phyloP scores from a whole-genome alignment of 2,888 invertebrate genomes.

The Chrysolina americana region DNA sequence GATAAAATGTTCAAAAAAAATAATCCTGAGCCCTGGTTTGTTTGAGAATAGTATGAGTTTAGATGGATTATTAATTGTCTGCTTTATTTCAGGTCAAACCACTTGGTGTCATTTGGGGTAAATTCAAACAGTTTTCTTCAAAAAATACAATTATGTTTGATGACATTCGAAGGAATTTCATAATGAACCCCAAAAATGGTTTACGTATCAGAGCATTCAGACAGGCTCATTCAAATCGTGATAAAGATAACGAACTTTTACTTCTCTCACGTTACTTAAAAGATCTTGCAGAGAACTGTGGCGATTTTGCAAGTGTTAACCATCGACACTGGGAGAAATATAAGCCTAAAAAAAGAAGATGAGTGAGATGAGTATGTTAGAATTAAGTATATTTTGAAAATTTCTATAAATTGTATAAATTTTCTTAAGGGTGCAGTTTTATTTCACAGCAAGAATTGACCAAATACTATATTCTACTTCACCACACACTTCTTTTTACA shows the following conservation, averaged over 20 bases:
- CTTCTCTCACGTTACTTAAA: conserved; percentile 86
- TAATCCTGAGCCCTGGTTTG: no score
- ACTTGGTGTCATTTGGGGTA: conserved; percentile 96
- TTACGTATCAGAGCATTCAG: conserved; percentile 91
- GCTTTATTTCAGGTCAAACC: conserved; percentile 84
- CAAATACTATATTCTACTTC: no score
- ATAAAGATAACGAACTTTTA: conserved; percentile 86
- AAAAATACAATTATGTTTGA: conserved; percentile 99
- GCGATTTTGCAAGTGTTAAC: conserved; percentile 88
- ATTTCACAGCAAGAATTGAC: no score
- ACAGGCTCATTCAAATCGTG: conserved; percentile 90
- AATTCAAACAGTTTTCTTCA: conserved; percentile 88
- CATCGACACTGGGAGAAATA: conserved; percentile 95
- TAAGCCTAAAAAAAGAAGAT: conserved; percentile 68
- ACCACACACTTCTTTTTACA: no score
- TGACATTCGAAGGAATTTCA: conserved; percentile 94
- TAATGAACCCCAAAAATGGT: conserved; percentile 97
- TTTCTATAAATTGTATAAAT: conserved; percentile 1
- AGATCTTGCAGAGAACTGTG: conserved; percentile 83
- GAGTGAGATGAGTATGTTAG: not conserved
- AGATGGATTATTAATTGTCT: not conserved
- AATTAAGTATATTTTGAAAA: not conserved
- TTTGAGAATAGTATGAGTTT: not conserved
- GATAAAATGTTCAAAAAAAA: no score
- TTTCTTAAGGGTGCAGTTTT: not conserved